Evolutionary conservation across 2,797 vertebrate genomes (phyloP).

Genomic region (Poecile montanus): DNA sequence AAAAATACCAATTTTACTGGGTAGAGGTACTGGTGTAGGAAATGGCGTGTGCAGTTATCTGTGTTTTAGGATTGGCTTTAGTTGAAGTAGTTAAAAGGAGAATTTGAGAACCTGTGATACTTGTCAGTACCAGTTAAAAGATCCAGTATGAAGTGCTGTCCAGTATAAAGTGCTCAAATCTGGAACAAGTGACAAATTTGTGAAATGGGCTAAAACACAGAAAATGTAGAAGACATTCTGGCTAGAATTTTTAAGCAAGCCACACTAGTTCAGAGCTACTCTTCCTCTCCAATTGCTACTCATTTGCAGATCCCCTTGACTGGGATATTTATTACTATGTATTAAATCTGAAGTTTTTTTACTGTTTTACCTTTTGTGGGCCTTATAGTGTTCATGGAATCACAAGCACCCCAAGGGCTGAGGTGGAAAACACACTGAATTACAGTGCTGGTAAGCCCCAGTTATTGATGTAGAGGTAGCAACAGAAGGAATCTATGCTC

Average conservation of each 20-base stretch:
- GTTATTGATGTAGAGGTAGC: background rate
- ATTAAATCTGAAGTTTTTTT: background rate
- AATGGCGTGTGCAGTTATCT: background rate
- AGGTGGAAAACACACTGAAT: background rate
- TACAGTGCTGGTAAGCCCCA: background rate
- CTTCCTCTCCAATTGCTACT: background rate
- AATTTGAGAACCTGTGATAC: background rate
- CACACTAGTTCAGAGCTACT: background rate
- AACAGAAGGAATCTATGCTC: background rate
- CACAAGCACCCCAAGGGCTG: background rate
- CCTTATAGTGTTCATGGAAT: background rate
- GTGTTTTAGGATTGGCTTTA: background rate
- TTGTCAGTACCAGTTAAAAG: background rate
- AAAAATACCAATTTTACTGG: background rate
- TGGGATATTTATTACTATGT: background rate
- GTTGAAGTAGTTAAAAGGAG: background rate
- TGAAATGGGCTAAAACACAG: background rate
- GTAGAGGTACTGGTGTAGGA: background rate
- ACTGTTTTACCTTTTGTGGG: background rate
- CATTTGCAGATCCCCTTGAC: background rate
- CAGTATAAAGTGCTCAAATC: background rate
- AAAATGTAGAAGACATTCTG: background rate
- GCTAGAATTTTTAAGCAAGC: background rate
- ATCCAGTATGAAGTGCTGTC: background rate
- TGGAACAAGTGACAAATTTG: background rate